These are phyloP conservation scores for Psephotus haematonotus DNA, from an alignment of 2,113 vertebrate genomes.

Conservation along the genomic window DNA sequence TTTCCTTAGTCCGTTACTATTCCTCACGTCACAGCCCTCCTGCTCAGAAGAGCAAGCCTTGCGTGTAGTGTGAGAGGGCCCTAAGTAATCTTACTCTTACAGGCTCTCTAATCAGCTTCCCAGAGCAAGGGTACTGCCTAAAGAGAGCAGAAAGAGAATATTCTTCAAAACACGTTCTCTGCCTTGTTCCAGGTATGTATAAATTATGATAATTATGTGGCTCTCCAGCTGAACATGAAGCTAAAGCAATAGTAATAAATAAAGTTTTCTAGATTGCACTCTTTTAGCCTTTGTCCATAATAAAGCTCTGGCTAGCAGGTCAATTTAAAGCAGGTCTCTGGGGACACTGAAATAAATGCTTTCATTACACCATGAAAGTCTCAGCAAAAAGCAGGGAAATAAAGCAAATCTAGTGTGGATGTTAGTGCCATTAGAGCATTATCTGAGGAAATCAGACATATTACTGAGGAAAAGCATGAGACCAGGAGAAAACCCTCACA, in stretches of 20 bases:
- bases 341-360: conserved; percentile 22
- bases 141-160: conserved; percentile 24
- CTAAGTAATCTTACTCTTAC: background rate
- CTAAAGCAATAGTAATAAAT: background rate
- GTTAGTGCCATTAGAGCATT: conserved; percentile 5
- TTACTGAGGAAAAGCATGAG: background rate
- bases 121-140: background rate
- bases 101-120: background rate
- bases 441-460: conserved; percentile 26
- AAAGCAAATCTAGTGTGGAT: conserved; percentile 28
- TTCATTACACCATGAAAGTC: background rate
- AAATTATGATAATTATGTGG: conserved; percentile 3
- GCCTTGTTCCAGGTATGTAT: background rate
- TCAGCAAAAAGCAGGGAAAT: conserved; percentile 24
- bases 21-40: background rate
- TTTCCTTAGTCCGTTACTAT: too few species aligned
- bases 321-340: conserved; percentile 15
- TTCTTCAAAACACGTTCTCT: background rate
- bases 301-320: conserved; percentile 22
- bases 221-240: background rate
- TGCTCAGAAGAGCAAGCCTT: background rate
- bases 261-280: conserved; percentile 20
- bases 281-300: conserved; percentile 49
- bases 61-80: background rate
- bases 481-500: background rate